These are phyloP conservation scores for Knipowitschia caucasica DNA, from an alignment of 2,797 vertebrate species.

Conservation along the genomic window DNA sequence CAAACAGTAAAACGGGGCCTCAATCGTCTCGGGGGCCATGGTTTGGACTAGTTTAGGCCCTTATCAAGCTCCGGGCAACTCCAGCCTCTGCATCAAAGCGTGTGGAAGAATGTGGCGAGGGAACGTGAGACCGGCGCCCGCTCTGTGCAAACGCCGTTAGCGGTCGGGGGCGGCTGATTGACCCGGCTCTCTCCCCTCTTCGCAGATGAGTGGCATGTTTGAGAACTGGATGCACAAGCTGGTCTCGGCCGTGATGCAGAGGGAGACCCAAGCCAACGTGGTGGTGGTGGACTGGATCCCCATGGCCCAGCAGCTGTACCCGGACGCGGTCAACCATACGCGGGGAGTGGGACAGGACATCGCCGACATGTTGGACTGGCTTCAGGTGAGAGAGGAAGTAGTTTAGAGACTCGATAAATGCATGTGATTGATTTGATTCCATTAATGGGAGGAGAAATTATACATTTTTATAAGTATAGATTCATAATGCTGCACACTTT, in stretches of 20 bases:
- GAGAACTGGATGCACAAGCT: constrained; percentile 86
- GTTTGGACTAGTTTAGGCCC: too few species aligned
- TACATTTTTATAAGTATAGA: too few species aligned
- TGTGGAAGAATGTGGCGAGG: constrained; percentile 37
- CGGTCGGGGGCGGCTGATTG: too few species aligned
- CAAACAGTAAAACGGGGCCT: too few species aligned
- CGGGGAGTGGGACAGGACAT: constrained; percentile 77
- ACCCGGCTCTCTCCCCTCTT: not conserved
- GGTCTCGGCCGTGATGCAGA: constrained; percentile 79
- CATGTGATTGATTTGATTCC: too few species aligned
- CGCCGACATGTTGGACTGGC: constrained; percentile 85
- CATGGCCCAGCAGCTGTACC: constrained; percentile 89
- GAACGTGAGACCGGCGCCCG: constrained; percentile 21
- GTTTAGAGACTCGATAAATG: too few species aligned
- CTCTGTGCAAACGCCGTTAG: constrained; percentile 12
- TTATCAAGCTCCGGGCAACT: not conserved
- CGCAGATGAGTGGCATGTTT: constrained; percentile 88
- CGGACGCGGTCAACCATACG: constrained; percentile 86
- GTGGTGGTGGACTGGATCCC: constrained; percentile 89
- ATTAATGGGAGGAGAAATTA: too few species aligned
- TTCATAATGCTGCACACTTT: too few species aligned
- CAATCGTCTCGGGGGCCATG: too few species aligned
- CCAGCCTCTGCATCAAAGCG: not conserved
- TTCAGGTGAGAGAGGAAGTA: constrained; percentile 92
- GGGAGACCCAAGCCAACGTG: constrained; percentile 84